A percentile compares a stretch with the other conserved stretches of the same genome.
These are phyloP conservation scores for Epinotia nisella DNA, from an alignment of 2,888 invertebrate species.

Conservation along the genomic window DNA sequence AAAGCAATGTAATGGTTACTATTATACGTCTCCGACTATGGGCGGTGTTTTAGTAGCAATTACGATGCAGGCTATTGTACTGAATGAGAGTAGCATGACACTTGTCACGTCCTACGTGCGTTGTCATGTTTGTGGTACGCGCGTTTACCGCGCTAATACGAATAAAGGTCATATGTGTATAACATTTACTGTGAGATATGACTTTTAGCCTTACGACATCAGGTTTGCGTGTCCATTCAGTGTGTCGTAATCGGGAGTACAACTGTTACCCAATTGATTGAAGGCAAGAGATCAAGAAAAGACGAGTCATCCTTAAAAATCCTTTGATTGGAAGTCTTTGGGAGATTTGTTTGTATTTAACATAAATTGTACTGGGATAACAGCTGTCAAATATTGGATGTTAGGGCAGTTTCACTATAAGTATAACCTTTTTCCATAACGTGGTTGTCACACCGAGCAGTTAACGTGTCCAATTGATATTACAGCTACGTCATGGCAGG, in stretches of 20 bases:
- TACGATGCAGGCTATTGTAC: neutral
- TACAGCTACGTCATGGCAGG: too few species aligned
- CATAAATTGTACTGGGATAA: too few species aligned
- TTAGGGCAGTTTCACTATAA: too few species aligned
- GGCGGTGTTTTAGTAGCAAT: neutral
- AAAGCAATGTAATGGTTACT: neutral
- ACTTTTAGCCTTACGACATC: neutral
- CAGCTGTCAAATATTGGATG: too few species aligned
- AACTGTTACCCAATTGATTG: neutral
- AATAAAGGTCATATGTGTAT: neutral
- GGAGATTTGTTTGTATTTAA: too few species aligned
- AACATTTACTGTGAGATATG: neutral
- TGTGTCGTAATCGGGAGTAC: neutral
- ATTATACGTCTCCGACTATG: too few species aligned
- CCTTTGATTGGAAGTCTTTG: too few species aligned
- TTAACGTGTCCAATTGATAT: too few species aligned
- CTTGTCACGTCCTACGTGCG: neutral
- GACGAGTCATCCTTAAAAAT: too few species aligned
- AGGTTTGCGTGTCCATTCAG: neutral
- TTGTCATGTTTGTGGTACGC: neutral
- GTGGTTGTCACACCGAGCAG: too few species aligned
- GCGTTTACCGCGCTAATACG: neutral
- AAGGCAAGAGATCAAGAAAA: neutral
- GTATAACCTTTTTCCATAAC: too few species aligned
- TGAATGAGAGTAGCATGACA: neutral